These are phyloP conservation scores for Nycticorax nycticorax DNA, from an alignment of 2,113 vertebrate genomes.

Conservation along the genomic window DNA sequence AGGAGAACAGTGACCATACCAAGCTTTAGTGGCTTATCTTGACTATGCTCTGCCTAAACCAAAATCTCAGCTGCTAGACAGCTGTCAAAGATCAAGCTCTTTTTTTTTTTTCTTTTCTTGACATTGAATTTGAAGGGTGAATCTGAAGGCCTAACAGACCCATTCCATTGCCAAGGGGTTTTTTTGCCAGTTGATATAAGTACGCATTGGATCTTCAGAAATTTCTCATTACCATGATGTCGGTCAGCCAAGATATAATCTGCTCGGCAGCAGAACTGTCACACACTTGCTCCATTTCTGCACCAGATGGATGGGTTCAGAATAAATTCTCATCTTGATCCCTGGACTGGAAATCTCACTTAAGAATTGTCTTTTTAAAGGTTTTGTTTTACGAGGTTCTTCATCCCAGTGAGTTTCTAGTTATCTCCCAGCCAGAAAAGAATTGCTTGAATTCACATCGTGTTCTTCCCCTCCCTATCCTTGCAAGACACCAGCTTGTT, in stretches of 20 bases:
- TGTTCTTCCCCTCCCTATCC: background rate
- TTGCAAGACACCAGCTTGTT: background rate
- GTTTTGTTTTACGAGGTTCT: background rate
- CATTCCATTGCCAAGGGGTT: constrained; percentile 3
- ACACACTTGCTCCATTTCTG: constrained; percentile 33
- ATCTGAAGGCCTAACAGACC: constrained; percentile 23
- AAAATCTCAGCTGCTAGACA: constrained; percentile 43
- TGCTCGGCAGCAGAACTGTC: constrained; percentile 40
- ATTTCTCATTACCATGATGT: constrained; percentile 39
- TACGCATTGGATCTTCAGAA: background rate
- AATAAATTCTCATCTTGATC: background rate
- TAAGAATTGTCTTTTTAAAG: background rate
- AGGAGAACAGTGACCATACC: background rate
- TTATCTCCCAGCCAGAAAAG: background rate
- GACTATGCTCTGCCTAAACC: background rate
- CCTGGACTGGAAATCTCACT: background rate
- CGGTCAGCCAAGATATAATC: constrained; percentile 46
- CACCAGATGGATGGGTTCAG: constrained; percentile 43
- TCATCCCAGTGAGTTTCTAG: background rate
- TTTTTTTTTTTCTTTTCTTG: constrained; percentile 5
- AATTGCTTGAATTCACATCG: background rate
- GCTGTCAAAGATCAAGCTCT: constrained; percentile 32
- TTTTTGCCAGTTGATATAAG: constrained; percentile 26
- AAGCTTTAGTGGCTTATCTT: background rate
- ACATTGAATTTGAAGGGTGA: constrained; percentile 35